Conservation (phyloP, 2,888 invertebrate genomes). For the Drosophila pseudotalamancana region DNA sequence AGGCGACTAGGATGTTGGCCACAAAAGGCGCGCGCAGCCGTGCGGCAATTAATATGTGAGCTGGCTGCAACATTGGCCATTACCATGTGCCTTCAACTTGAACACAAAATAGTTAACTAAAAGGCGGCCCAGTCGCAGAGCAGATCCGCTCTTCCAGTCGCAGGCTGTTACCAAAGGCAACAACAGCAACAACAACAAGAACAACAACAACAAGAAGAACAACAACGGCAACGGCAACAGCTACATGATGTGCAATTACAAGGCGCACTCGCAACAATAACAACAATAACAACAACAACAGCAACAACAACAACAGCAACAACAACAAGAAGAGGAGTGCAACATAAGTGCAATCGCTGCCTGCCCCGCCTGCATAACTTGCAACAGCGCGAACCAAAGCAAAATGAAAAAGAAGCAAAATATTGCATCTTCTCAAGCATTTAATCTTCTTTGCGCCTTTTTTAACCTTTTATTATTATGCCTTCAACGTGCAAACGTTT, state of each 20-base stretch:
- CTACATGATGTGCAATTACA: slow-evolving; percentile 66
- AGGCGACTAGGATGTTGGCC: slow-evolving; percentile 37
- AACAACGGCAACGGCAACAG: slow-evolving; percentile 56
- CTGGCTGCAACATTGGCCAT: slow-evolving; percentile 79
- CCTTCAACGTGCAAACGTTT: slow-evolving; percentile 81
- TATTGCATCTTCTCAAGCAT: slow-evolving; percentile 80
- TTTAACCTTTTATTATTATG: slow-evolving; percentile 81
- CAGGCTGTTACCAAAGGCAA: slow-evolving; percentile 51
- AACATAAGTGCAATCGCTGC: slow-evolving; percentile 76
- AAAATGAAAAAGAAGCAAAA: slow-evolving; percentile 61
- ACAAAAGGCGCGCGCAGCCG: slow-evolving; percentile 80
- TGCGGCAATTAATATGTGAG: slow-evolving; percentile 80
- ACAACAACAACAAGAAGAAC: slow-evolving; percentile 63
- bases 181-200: slow-evolving; percentile 57
- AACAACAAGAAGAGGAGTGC: slow-evolving; percentile 38
- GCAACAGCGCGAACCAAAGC: slow-evolving; percentile 37
- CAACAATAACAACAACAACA: slow-evolving; percentile 41
- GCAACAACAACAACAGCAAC: slow-evolving; percentile 41
- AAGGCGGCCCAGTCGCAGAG: slow-evolving; percentile 56
- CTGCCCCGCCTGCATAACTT: slow-evolving; percentile 65
- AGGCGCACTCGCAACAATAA: slow-evolving; percentile 46
- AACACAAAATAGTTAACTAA: slow-evolving; percentile 81
- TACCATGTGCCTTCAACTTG: slow-evolving; percentile 80
- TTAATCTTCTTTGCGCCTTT: slow-evolving; percentile 82
- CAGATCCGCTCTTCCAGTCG: slow-evolving; percentile 41